Evolutionary conservation across 92 coral and sea anemone genomes (phyloP), one percentile per base, ranked within the genome.

Genomic region (Actinostola sp.): DNA sequence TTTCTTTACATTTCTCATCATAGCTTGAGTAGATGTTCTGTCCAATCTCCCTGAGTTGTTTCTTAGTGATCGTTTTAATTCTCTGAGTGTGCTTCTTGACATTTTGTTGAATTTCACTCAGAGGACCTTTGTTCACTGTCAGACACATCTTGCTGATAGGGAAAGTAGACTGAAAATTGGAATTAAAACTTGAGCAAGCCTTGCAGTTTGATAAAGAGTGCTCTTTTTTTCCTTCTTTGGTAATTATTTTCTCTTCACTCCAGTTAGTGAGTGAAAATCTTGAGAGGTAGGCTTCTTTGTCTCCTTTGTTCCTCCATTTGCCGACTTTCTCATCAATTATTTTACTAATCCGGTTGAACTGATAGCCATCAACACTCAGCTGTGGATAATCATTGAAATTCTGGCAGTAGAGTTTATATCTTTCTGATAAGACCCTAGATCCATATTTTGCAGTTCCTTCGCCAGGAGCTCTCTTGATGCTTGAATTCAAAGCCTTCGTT

Each of bases 401-500:
- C 52, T 74, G 34, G 38, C 19, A 39, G 60, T 26, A 62, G 1
- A 44, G 15, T 50, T 45, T 62, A 24, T 43, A 43, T 42, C 80
- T 42, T 29, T 74, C 80, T 16, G 33, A 0, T 15, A 74, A 21
- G 1, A 61, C 12, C 21, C 71, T 59, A 6, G 70, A 56, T 13
- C 30, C 59, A 61, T 57, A 73, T n/a, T 35, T 73, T 73, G 70
- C 58, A 2, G 1, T 23, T 6, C 79, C 70, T 73, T 60, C 79
- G 39, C 57, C 56, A 16, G 67, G 32, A 54, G 16, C 32, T 32
- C 49, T 33, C 27, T 71, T 32, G 1, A 24, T 14, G 14, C 45
- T 54, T 0, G 1, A 0, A 52, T 66, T 15, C 6, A 54, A 35
- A 19, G 31, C 1, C 29, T 54, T 71, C 0, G 36, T 71, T 39